These are phyloP conservation scores for Megatriorchis doriae DNA, from an alignment of 2,113 vertebrate genomes.

Conservation along the genomic window DNA sequence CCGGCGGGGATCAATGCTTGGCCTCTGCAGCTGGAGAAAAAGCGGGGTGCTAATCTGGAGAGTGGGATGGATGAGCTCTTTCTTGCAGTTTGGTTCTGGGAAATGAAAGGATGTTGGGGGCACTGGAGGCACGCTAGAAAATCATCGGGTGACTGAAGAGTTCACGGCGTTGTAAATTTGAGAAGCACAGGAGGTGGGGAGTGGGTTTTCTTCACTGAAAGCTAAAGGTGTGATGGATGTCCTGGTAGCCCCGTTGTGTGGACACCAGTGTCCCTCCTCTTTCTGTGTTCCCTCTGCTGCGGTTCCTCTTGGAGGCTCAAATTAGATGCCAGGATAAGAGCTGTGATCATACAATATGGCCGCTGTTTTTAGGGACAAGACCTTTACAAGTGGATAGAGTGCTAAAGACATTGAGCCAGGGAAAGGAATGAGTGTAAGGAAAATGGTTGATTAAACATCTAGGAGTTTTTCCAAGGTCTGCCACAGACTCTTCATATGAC, in stretches of 20 bases:
- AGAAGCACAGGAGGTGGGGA: neutral
- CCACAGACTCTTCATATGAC: neutral
- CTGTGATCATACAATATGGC: rapidly evolving
- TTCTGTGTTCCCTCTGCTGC: neutral
- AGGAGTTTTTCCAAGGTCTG: neutral
- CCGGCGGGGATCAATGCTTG: rapidly evolving
- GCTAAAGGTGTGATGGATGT: neutral
- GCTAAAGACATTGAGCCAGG: neutral
- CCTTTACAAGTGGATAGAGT: neutral
- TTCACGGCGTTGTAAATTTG: neutral
- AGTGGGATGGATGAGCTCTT: neutral
- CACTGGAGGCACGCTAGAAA: neutral
- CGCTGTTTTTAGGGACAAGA: neutral
- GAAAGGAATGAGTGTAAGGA: neutral
- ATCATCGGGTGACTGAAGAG: rapidly evolving
- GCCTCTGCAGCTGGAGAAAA: neutral
- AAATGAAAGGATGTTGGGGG: neutral
- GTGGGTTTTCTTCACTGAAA: neutral
- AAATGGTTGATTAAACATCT: neutral
- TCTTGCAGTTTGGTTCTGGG: neutral
- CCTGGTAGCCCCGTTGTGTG: neutral
- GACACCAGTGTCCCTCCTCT: neutral
- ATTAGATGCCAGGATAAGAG: neutral
- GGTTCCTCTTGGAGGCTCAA: neutral
- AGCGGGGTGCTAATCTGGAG: neutral